These are phyloP conservation scores for Deilephila porcellus DNA, from an alignment of 2,888 invertebrate species.

Conservation along the genomic window DNA sequence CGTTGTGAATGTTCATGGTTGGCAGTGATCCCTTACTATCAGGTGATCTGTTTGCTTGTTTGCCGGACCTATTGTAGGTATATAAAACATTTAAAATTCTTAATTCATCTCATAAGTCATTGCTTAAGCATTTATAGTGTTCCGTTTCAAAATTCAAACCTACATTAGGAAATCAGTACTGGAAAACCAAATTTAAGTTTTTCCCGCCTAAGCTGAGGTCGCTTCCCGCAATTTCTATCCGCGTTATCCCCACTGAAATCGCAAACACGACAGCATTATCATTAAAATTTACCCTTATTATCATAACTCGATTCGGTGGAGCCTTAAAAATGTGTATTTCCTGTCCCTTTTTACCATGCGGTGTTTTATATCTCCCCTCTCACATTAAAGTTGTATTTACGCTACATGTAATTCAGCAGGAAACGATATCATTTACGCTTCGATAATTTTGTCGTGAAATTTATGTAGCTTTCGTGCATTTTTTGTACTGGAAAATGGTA, in stretches of 20 bases:
- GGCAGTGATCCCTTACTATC: too few relatives aligned
- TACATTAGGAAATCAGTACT: too few relatives aligned
- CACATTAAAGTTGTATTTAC: not conserved
- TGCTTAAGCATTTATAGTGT: too few relatives aligned
- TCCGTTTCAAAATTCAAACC: too few relatives aligned
- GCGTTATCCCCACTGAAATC: not conserved
- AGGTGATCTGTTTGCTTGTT: too few relatives aligned
- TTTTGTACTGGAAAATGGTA: conserved; percentile 1
- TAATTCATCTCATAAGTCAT: too few relatives aligned
- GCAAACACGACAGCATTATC: not conserved
- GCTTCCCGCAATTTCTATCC: too few relatives aligned
- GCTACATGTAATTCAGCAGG: conserved; percentile 11
- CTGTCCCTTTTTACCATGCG: not conserved
- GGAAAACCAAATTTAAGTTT: too few relatives aligned
- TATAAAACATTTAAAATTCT: too few relatives aligned
- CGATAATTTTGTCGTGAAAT: conserved; percentile 42
- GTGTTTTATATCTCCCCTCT: not conserved
- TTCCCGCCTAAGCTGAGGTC: too few relatives aligned
- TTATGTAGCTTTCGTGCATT: conserved; percentile 30
- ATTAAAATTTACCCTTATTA: conserved; percentile 25
- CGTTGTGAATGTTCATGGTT: too few relatives aligned
- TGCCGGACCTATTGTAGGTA: too few relatives aligned
- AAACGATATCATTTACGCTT: conserved; percentile 33
- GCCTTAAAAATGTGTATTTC: not conserved
- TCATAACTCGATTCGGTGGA: conserved; percentile 46